phyloP scores from a whole-genome alignment of 2,797 vertebrate species.

The Mus minutoides region DNA sequence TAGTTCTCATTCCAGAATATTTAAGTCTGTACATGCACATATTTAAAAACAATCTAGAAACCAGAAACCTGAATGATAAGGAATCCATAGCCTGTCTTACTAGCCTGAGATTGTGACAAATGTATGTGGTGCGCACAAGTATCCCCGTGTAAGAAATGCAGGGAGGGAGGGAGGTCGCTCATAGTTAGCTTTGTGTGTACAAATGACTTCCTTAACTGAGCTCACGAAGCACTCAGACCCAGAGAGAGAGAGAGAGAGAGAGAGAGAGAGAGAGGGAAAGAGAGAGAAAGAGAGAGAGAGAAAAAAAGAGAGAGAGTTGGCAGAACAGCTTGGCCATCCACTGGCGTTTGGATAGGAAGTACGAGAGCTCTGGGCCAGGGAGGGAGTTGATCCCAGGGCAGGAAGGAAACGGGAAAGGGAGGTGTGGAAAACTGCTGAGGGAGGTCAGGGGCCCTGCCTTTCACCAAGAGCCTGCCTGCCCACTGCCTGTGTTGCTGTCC shows the following conservation, averaged over 20 bases:
- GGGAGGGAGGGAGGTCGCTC: background rate
- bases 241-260: background rate
- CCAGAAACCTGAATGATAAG: background rate
- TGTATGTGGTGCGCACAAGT: rapidly evolving
- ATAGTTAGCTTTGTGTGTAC: rapidly evolving
- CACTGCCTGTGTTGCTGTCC: background rate
- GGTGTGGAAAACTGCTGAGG: constrained; percentile 52
- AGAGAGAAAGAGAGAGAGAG: no score
- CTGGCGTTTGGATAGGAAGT: constrained; percentile 52
- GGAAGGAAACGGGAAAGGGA: constrained; percentile 64
- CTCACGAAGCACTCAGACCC: background rate
- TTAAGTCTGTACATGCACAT: background rate
- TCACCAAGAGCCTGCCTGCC: background rate
- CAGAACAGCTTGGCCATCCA: background rate
- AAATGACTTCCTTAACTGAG: background rate
- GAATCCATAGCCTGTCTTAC: background rate
- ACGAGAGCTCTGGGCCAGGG: background rate
- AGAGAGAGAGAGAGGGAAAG: no score
- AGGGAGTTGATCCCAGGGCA: constrained; percentile 15
- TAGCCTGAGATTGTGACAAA: background rate
- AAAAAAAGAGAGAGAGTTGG: no score
- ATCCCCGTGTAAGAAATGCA: rapidly evolving
- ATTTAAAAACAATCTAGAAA: background rate
- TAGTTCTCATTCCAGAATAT: background rate
- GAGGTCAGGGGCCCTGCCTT: background rate